Base-by-base conservation (phyloP, 2,888 invertebrate genomes). In the Caenorhabditis macrosperma region DNA sequence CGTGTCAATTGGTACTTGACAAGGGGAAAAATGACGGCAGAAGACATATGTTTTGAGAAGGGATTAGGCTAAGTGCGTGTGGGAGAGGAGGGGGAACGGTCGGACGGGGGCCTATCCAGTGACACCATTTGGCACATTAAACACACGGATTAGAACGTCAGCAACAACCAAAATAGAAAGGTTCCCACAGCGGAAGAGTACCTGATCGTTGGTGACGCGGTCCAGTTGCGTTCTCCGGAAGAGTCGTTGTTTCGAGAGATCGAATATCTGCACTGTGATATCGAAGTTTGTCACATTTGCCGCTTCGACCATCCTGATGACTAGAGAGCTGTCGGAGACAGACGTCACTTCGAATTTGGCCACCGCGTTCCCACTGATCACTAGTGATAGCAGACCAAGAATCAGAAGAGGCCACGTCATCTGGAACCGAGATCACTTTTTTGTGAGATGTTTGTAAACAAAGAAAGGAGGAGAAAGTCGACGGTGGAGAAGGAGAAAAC, bases 261-360 rank as follows among this genome's bases (percentile, higher is more conserved):
- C 86, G 67, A 82, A 86, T 22, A 86, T 85, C 50, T 85, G 82
- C 6, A 85, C 86, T 15, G 83, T 83, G 59, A 86, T 86, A 60
- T 86, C 86, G 66, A 86, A 86, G 20, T 78, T 77, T 15, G 81
- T 81, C 24, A 86, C 85, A 41, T 85, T 85, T 20, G 66, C 74
- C 4, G 81, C 83, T 12, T 83, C 78, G 61, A 86, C 59, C 85
- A 86, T 86, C 30, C 67, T 64, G 33, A 86, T 85, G 30, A 86
- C 86, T 17, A 86, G 48, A 9, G 81, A 81, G 28, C 78, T 81
- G 54, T 82, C 78, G 15, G 82, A 78, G 6, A 85, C 69, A 0
- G 81, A 66, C 12, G 78, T 59, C 17, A 83, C 81, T 50, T 85
- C 85, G 66, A 86, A 86, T 20, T 81, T 78, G 15, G 86, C 86